Evolutionary conservation across 2,113 vertebrate species (phyloP), one percentile per base, ranked within the genome.

Genomic region (Marmota flaviventris): DNA sequence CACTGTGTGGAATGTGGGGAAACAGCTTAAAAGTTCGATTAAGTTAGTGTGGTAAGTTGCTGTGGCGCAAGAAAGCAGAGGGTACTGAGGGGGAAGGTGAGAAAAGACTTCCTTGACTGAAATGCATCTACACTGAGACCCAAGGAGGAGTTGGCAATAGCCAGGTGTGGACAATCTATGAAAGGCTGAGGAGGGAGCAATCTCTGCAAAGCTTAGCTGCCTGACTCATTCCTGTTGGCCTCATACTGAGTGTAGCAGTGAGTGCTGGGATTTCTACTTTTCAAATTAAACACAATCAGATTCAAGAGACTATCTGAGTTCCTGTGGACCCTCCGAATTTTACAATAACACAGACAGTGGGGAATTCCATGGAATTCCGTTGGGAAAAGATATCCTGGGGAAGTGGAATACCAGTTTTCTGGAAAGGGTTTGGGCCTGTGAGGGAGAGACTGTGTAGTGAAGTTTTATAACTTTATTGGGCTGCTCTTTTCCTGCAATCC

Each of bases 261-360:
- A 18, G 24, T 12, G 12, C 22, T 1, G 7, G 8, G 7, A 34
- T 83, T 78, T 73, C 69, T 42, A 51, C 48, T 45, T 88, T 94
- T 91, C 77, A 91, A 88, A 89, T 37, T 22, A 85, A 96, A 20
- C 29, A 51, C 29, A 20, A 12, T 84, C 51, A 69, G 72, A 93
- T 73, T 89, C 42, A 61, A 61, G 75, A 20, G 70, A 61, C 18
- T 70, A 25, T 73, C 29, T 73, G 91, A 67, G 92, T 58, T 88
- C 25, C 29, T 61, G n/a, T 13, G 9, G 45, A 45, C 67, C 72
- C 18, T 45, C 81, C 81, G 34, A 81, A 85, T 72, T 83, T 89
- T n/a, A 56, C 45, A 83, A 7, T 63, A 91, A 82, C 72, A 73
- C 39, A 89, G 53, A 70, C 17, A 61, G 79, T 27, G 76, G 45